Evolutionary conservation across 2,797 vertebrate species (phyloP).

Genomic region (Acanthornis magna): DNA sequence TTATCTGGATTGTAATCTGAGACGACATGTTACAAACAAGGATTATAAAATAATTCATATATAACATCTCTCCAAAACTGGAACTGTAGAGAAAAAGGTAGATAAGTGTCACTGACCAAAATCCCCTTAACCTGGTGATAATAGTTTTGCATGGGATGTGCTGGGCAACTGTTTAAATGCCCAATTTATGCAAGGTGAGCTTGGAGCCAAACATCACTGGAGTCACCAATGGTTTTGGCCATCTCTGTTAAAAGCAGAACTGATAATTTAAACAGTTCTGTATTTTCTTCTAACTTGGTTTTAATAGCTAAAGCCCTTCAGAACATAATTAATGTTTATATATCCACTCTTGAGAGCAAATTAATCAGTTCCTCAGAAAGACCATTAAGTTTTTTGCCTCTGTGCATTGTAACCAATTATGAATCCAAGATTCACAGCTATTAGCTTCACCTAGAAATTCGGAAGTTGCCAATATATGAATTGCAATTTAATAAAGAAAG

Average conservation of each 20-base stretch:
- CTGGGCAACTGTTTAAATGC: not conserved
- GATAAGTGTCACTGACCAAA: not conserved
- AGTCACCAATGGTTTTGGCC: not conserved
- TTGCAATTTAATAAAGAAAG: not conserved
- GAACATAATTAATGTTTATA: not conserved
- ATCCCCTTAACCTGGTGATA: not conserved
- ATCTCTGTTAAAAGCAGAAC: not conserved
- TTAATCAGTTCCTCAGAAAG: constrained; percentile 6
- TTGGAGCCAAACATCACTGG: not conserved
- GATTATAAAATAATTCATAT: not conserved
- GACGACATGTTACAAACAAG: not conserved
- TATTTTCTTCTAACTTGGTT: not conserved
- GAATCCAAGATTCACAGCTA: not conserved
- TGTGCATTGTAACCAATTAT: not conserved
- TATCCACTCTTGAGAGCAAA: not conserved
- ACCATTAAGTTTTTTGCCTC: not conserved
- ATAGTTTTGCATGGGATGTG: not conserved
- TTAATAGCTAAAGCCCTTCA: constrained; percentile 11
- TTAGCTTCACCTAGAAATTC: not conserved
- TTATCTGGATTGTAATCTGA: not conserved
- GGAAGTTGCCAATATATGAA: not conserved
- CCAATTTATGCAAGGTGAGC: not conserved
- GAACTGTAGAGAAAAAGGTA: not conserved
- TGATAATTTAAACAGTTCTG: not conserved
- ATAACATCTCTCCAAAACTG: not conserved